phyloP scores from a whole-genome alignment of 2,797 vertebrate species.

The Chiloscyllium punctatum region DNA sequence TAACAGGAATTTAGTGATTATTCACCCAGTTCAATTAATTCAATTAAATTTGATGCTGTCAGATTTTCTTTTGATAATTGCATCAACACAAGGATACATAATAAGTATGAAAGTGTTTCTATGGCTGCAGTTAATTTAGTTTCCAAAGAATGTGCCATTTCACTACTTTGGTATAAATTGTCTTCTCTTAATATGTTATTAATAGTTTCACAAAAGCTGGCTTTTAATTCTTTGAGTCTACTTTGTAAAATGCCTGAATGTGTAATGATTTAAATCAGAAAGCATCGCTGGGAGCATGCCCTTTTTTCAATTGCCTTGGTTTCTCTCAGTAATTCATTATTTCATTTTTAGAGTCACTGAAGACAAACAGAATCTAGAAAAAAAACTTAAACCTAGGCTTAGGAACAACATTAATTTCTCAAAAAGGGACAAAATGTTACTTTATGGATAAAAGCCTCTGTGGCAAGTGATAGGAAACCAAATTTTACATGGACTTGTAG shows the following conservation, averaged over 20 bases:
- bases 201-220: slow-evolving; percentile 69
- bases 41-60: slow-evolving; percentile 81
- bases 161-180: slow-evolving; percentile 74
- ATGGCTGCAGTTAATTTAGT: slow-evolving; percentile 78
- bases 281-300: slow-evolving; percentile 73
- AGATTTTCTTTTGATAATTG: slow-evolving; percentile 83
- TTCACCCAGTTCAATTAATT: slow-evolving; percentile 81
- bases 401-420: neutral
- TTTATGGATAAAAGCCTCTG: neutral
- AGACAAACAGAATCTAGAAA: slow-evolving; percentile 55
- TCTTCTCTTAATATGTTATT: slow-evolving; percentile 75
- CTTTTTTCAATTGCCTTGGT: slow-evolving; percentile 77
- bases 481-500: neutral
- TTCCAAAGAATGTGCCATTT: slow-evolving; percentile 71
- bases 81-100: slow-evolving; percentile 80
- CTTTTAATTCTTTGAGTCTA: slow-evolving; percentile 65
- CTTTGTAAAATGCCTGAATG: slow-evolving; percentile 73
- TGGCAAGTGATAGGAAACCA: neutral
- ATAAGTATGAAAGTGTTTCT: slow-evolving; percentile 80
- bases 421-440: neutral
- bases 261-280: slow-evolving; percentile 76
- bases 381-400: slow-evolving; percentile 66
- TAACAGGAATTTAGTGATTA: slow-evolving; percentile 68
- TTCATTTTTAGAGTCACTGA: slow-evolving; percentile 74
- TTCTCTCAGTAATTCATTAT: slow-evolving; percentile 77